phyloP scores from a whole-genome alignment of 1,140 invertebrate species.

The Aphaenogaster ashmeadi region DNA sequence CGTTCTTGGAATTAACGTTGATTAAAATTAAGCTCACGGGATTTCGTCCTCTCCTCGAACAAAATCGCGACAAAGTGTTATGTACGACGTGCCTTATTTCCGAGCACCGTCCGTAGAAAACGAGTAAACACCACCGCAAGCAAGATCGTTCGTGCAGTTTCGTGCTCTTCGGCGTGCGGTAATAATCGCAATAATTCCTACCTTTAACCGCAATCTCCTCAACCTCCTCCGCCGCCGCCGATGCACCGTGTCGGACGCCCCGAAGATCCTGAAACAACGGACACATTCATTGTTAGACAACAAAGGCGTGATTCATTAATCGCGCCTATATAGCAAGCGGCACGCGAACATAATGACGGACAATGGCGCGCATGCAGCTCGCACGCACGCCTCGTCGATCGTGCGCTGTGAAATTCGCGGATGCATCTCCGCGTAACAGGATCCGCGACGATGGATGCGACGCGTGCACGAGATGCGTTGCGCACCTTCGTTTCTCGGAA shows the following conservation, averaged over 20 bases:
- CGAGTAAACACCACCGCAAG: not conserved
- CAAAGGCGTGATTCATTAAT: conserved; percentile 59
- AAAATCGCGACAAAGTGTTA: not conserved
- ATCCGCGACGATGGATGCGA: conserved; percentile 23
- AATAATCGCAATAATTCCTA: conserved; percentile 57
- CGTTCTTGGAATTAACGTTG: not conserved
- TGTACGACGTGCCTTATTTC: not conserved
- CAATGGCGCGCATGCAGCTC: conserved; percentile 28
- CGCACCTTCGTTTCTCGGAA: conserved; percentile 43
- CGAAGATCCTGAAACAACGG: conserved; percentile 44
- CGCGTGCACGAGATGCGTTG: conserved; percentile 13
- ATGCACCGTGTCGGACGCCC: not conserved
- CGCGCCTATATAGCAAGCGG: conserved; percentile 19
- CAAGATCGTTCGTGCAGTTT: conserved; percentile 4
- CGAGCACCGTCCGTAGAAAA: not conserved
- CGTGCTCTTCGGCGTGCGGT: conserved; percentile 19
- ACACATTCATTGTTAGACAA: conserved; percentile 41
- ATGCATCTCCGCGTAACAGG: conserved; percentile 46
- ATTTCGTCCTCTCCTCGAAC: not conserved
- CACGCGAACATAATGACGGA: conserved; percentile 59
- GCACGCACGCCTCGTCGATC: conserved; percentile 13
- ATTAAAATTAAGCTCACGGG: conserved; percentile 9
- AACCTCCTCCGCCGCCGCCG: not conserved
- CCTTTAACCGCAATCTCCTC: conserved; percentile 20
- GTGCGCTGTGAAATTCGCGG: conserved; percentile 36